Conservation (phyloP, 1,140 invertebrate genomes). For the Cherax quadricarinatus region DNA sequence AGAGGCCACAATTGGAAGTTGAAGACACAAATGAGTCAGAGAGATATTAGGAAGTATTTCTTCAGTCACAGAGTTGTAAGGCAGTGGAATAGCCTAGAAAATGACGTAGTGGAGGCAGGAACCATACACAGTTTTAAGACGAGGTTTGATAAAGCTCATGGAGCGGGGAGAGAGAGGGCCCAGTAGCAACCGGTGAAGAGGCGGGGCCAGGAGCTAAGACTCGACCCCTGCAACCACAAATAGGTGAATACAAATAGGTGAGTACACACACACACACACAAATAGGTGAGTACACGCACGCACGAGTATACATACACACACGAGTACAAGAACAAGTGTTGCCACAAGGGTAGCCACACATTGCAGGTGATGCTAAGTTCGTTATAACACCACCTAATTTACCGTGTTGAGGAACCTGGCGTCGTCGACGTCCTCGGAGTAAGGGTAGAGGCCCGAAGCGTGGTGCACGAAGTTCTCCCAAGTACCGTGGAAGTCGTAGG, state of each 20-base stretch:
- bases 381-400: background rate
- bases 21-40: no score
- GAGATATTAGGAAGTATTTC: no score
- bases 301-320: background rate
- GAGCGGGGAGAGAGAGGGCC: no score
- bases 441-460: slow-evolving; percentile 77
- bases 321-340: background rate
- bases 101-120: no score
- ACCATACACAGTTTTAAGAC: no score
- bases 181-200: no score
- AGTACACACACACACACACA: background rate
- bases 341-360: background rate
- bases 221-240: no score
- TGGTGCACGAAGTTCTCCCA: slow-evolving; percentile 77
- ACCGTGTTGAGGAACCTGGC: slow-evolving; percentile 77
- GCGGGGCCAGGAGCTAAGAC: no score
- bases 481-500: slow-evolving; percentile 78
- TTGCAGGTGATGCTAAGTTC: background rate
- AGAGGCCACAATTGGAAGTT: no score
- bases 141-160: no score
- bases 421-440: slow-evolving; percentile 57
- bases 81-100: no score
- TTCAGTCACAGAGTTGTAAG: no score
- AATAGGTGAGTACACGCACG: background rate
- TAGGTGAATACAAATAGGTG: background rate